Percentiles rank a stretch among this genome's conserved stretches.
phyloP scores from a whole-genome alignment of 2,797 vertebrate species.

The Chloroceryle amazona region DNA sequence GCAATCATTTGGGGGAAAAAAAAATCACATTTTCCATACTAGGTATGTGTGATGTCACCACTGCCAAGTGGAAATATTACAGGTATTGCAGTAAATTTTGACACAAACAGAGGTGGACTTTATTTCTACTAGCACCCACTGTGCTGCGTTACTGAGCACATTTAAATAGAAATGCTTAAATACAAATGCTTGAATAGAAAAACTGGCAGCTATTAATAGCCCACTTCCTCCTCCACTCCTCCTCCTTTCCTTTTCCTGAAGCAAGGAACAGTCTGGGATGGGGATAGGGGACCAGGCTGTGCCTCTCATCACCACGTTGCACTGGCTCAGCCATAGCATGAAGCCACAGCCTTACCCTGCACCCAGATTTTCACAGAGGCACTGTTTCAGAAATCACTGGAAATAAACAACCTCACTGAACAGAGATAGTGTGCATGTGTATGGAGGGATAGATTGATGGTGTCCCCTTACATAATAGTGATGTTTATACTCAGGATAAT shows the following conservation, averaged over 20 bases:
- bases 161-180: neutral
- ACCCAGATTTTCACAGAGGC: neutral
- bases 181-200: neutral
- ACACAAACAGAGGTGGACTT: neutral
- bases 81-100: slow-evolving; percentile 19
- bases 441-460: neutral
- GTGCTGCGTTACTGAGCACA: neutral
- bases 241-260: rapidly evolving
- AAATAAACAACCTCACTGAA: neutral
- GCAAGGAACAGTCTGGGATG: neutral
- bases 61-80: neutral
- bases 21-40: neutral
- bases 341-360: neutral
- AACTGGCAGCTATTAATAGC: neutral
- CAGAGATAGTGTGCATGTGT: rapidly evolving
- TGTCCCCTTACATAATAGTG: neutral
- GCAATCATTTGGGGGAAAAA: neutral
- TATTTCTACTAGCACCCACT: neutral
- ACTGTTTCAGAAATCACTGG: neutral
- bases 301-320: neutral
- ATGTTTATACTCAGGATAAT: neutral
- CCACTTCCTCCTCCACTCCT: neutral
- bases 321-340: neutral
- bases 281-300: neutral
- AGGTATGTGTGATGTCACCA: neutral